phyloP scores from a whole-genome alignment of 2,888 invertebrate genomes.

The Ferdinandea cuprea region DNA sequence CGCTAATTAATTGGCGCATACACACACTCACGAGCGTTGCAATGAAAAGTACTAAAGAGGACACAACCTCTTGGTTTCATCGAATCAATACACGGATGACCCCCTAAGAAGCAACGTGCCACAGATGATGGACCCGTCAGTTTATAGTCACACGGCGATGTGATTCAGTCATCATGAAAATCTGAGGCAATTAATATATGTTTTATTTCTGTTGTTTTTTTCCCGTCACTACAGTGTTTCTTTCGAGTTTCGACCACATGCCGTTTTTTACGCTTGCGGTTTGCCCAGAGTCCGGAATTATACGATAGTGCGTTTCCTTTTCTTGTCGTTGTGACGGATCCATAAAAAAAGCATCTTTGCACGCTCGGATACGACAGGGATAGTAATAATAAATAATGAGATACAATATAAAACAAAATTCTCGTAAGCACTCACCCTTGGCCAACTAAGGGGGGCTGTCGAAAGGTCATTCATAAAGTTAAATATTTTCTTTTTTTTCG shows the following conservation, averaged over 20 bases:
- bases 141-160: conserved; percentile 69
- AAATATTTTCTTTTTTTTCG: conserved; percentile 59
- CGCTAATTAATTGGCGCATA: conserved; percentile 70
- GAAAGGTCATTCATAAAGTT: conserved; percentile 71
- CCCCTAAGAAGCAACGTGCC: conserved; percentile 61
- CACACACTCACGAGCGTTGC: conserved; percentile 18
- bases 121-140: conserved; percentile 68
- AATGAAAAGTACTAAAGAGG: conserved; percentile 29
- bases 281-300: background rate
- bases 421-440: conserved; percentile 64
- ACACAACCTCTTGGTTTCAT: conserved; percentile 10
- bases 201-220: conserved; percentile 16
- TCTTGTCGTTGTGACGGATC: conserved; percentile 2
- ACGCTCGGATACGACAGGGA: conserved; percentile 45
- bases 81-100: conserved; percentile 67
- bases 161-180: conserved; percentile 73
- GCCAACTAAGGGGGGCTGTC: background rate
- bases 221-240: conserved; percentile 3
- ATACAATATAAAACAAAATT: conserved; percentile 71
- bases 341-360: conserved; percentile 40
- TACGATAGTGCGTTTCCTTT: conserved; percentile 20
- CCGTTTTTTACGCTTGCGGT: conserved; percentile 62
- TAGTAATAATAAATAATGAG: conserved; percentile 75
- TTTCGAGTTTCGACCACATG: conserved; percentile 63
- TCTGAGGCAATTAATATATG: conserved; percentile 70